phyloP scores from a whole-genome alignment of 2,113 vertebrate species.

The Noctilio leporinus region DNA sequence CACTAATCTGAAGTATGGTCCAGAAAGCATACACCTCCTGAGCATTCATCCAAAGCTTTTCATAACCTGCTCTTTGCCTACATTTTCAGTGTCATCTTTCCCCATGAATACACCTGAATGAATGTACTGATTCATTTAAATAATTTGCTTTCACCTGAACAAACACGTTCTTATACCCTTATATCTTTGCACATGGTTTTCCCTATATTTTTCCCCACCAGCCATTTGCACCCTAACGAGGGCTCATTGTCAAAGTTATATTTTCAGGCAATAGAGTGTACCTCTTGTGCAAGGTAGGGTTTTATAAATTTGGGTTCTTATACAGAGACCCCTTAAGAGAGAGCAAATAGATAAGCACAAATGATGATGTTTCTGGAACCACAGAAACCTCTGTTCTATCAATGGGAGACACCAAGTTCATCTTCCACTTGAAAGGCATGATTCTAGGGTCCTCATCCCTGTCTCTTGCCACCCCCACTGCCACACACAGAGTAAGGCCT shows the following conservation, averaged over 20 bases:
- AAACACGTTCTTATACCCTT: background rate
- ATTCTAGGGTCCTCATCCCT: background rate
- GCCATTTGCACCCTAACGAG: background rate
- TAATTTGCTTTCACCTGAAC: background rate
- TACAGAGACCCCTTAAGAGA: background rate
- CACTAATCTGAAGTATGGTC: background rate
- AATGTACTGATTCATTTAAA: background rate
- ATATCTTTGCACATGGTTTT: background rate
- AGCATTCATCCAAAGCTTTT: background rate
- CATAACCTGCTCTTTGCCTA: background rate
- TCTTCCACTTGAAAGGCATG: background rate
- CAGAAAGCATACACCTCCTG: background rate
- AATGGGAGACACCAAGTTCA: background rate
- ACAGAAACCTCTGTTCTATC: background rate
- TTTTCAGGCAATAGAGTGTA: background rate
- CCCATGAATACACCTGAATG: background rate
- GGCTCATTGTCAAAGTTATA: background rate
- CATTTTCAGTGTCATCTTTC: background rate
- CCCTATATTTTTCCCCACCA: background rate
- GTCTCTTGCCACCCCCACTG: background rate
- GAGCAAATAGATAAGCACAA: background rate
- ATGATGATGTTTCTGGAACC: background rate
- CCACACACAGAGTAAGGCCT: background rate
- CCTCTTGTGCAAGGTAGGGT: background rate
- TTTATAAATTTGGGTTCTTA: background rate